Base-by-base conservation (phyloP, 2,113 vertebrate species). In the Anoplopoma fimbria region DNA sequence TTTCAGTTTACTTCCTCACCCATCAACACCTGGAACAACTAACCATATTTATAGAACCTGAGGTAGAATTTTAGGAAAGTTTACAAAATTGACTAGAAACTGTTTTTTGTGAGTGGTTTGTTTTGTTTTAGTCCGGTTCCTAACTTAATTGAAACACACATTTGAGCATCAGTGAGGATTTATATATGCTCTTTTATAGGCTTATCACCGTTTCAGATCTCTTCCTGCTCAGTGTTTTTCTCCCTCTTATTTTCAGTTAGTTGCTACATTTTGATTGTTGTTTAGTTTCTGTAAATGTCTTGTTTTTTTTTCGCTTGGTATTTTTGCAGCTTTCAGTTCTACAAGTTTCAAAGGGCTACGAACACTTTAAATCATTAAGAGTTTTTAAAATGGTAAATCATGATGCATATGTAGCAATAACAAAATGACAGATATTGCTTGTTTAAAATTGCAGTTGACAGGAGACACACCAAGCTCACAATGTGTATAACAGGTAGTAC, bases 361-460 rank as follows among this genome's bases (percentile, higher is more conserved):
- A 88, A 90, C 69, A 86, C 87, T 80, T 88, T 75, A 36, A 88
- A 53, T 87, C 45, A 81, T 21, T 65, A 14, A 75, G 73, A 64
- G 38, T 69, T 88, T 31, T 85, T 73, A 64, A 79, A 77, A 38
- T 60, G 5, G 75, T 88, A 63, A 90, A 64, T 84, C 36, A 14
- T 65, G 60, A 84, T 69, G 76, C 82, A 91, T 57, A 91, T 93
- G 92, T 92, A 95, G 94, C 94, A 94, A 93, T 94, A 93, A 93
- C 51, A 78, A 70, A 73, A 71, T 34, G 33, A 78, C 4, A 53
- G 69, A 77, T 69, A 72, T 73, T 65, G 63, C 78, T 77, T 82
- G 81, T 77, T 45, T 69, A 61, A 45, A 75, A 60, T 77, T 87
- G 79, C 75, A 72, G 84, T 87, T 79, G 75, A 77, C 69, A 60